These are phyloP conservation scores for Tenebrio molitor DNA, from an alignment of 1,140 invertebrate species.

Conservation along the genomic window DNA sequence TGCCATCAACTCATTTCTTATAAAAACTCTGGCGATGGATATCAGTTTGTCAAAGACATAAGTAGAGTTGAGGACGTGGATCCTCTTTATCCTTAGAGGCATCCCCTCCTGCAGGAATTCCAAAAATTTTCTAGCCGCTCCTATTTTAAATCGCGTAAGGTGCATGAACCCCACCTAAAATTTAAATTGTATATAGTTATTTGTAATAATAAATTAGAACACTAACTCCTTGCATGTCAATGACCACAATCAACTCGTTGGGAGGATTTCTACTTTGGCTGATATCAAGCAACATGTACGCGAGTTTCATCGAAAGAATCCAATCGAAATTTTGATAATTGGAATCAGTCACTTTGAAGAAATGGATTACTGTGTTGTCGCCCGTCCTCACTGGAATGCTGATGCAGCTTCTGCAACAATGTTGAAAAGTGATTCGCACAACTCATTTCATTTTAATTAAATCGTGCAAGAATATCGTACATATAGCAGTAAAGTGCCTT, in stretches of 20 bases:
- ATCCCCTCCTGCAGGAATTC: slow-evolving; percentile 68
- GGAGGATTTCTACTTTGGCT: slow-evolving; percentile 52
- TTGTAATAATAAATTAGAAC: slow-evolving; percentile 62
- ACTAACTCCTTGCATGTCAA: slow-evolving; percentile 71
- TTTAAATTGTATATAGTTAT: slow-evolving; percentile 69
- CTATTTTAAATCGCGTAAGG: slow-evolving; percentile 67
- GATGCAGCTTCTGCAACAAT: slow-evolving; percentile 72
- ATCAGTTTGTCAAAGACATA: slow-evolving; percentile 73
- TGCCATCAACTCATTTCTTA: slow-evolving; percentile 73
- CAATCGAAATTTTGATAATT: slow-evolving; percentile 73
- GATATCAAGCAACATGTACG: slow-evolving; percentile 72
- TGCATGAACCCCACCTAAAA: slow-evolving; percentile 69
- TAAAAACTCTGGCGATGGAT: slow-evolving; percentile 71
- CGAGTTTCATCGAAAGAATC: slow-evolving; percentile 71
- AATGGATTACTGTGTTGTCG: slow-evolving; percentile 74
- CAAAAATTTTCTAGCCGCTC: slow-evolving; percentile 62
- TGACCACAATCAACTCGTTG: slow-evolving; percentile 70
- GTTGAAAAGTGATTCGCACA: no score
- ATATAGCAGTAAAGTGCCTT: no score
- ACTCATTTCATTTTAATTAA: no score
- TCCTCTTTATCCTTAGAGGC: slow-evolving; percentile 71
- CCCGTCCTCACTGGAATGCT: slow-evolving; percentile 71
- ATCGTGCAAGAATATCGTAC: no score
- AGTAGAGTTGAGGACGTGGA: slow-evolving; percentile 73
- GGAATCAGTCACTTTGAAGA: slow-evolving; percentile 71